Conservation (phyloP, 2,888 invertebrate genomes). For the Phengaris alcon region DNA sequence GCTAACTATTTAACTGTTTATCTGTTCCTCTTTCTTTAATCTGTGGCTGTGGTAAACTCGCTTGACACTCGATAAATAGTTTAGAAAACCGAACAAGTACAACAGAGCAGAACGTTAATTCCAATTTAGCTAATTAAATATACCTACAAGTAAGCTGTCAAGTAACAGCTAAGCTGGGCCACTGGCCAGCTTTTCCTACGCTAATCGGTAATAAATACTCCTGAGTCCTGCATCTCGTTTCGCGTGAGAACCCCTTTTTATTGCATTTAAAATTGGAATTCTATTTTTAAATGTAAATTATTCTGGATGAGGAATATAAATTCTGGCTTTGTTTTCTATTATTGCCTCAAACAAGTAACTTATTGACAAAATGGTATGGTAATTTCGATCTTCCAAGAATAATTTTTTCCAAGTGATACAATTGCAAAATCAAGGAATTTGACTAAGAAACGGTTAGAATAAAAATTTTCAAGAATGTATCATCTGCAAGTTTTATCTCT, state of each 20-base stretch:
- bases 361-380: not conserved
- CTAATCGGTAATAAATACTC: not conserved
- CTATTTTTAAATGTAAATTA: slow-evolving; percentile 13
- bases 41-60: not conserved
- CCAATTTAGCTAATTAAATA: slow-evolving; percentile 13
- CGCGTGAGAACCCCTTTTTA: slow-evolving; percentile 8
- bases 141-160: not conserved
- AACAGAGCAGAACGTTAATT: not conserved
- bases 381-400: no score
- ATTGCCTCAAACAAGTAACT: not conserved
- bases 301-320: not conserved
- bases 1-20: no score
- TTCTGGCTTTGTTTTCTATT: not conserved
- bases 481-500: no score
- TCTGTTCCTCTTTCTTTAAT: no score
- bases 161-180: no score
- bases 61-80: not conserved
- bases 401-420: not conserved
- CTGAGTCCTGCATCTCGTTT: not conserved
- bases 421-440: not conserved
- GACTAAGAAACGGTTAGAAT: no score
- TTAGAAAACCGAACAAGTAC: not conserved
- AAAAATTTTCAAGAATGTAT: no score
- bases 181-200: not conserved
- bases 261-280: slow-evolving; percentile 12